Evolutionary conservation across 2,113 vertebrate species (phyloP).

Genomic region (Esox niger): DNA sequence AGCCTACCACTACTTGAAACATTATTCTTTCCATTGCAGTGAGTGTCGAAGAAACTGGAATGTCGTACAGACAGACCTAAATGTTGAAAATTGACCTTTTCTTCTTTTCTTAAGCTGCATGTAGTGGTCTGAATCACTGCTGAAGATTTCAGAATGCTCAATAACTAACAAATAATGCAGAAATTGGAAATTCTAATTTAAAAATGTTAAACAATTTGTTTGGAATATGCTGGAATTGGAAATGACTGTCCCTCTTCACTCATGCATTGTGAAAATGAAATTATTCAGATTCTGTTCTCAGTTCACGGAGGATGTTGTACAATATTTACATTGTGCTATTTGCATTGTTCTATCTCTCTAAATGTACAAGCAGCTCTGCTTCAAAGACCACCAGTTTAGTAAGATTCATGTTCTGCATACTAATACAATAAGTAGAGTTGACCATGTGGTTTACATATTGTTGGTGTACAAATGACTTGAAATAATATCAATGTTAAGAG

Average conservation of each 20-base stretch:
- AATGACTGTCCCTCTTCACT: no score
- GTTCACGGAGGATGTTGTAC: neutral
- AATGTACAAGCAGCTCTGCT: neutral
- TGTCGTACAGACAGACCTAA: no score
- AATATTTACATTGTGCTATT: slow-evolving; percentile 4
- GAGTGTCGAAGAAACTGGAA: no score
- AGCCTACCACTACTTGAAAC: neutral
- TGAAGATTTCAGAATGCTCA: no score
- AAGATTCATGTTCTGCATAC: neutral
- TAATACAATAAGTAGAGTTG: neutral
- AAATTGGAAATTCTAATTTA: neutral
- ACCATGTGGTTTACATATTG: no score
- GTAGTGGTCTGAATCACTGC: no score
- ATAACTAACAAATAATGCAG: neutral
- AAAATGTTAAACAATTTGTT: neutral
- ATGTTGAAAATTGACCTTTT: no score
- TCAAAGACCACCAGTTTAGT: neutral
- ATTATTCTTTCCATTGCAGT: no score
- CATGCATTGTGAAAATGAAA: slow-evolving; percentile 5
- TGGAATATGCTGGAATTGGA: no score
- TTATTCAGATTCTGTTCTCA: neutral
- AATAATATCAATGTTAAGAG: neutral
- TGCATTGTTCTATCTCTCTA: neutral
- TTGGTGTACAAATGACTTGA: neutral
- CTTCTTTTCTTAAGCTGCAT: no score